Conservation (phyloP, 2,888 invertebrate species). For the Pseudanteris insignis region DNA sequence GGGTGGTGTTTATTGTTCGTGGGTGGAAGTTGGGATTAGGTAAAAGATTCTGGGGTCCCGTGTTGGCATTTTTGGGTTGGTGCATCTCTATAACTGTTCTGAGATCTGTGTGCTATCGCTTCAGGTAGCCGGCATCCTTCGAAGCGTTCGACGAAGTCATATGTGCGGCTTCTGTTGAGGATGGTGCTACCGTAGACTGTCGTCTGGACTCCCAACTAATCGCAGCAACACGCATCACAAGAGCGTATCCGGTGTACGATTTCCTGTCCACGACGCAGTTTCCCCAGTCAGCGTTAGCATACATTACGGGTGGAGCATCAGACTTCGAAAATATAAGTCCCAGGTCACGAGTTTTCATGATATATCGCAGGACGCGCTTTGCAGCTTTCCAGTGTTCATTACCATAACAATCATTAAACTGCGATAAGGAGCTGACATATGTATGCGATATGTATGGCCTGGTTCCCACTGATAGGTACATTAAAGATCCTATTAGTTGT, state of each 20-base stretch:
- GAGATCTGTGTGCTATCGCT: too few species aligned
- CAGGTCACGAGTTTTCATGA: slow-evolving; percentile 5
- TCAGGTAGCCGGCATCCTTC: too few species aligned
- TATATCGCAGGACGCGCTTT: slow-evolving; percentile 16
- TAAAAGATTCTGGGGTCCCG: too few species aligned
- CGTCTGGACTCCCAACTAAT: slow-evolving; percentile 12
- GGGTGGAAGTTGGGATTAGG: too few species aligned
- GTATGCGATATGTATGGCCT: slow-evolving; percentile 15
- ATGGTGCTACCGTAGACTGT: slow-evolving; percentile 16
- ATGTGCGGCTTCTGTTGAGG: too few species aligned
- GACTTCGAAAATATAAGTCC: neutral
- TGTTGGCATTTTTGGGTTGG: too few species aligned
- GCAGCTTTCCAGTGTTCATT: slow-evolving; percentile 15
- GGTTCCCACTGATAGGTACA: slow-evolving; percentile 12
- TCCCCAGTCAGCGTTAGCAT: slow-evolving; percentile 7
- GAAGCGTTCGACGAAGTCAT: too few species aligned
- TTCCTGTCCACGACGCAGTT: neutral
- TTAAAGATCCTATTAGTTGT: slow-evolving; percentile 8
- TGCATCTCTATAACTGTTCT: too few species aligned
- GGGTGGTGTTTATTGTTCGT: too few species aligned
- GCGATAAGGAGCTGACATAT: neutral
- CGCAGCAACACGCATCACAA: slow-evolving; percentile 1
- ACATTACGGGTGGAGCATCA: neutral
- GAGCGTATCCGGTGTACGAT: slow-evolving; percentile 6
- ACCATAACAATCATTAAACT: slow-evolving; percentile 9